Conservation (phyloP, 2,797 vertebrate genomes). For the Novumbra hubbsi region DNA sequence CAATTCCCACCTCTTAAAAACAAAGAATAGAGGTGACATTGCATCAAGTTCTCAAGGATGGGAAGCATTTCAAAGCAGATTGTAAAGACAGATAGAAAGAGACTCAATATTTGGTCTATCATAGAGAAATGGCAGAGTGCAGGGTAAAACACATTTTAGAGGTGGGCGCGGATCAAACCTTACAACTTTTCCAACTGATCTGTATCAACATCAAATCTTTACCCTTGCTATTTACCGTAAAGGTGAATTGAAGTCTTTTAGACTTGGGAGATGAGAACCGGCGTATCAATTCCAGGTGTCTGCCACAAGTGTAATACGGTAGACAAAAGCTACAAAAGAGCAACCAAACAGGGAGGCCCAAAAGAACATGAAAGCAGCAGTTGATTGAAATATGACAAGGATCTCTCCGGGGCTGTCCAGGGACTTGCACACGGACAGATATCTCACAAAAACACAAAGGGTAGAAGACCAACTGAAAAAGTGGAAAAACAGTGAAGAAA, state of each 20-base stretch:
- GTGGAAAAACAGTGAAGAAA: constrained; percentile 31
- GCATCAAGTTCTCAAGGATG: neutral
- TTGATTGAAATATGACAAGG: constrained; percentile 56
- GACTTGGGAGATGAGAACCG: constrained; percentile 16
- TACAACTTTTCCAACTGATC: constrained; percentile 8
- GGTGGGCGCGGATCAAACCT: constrained; percentile 9
- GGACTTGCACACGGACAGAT: constrained; percentile 36
- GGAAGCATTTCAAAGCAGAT: constrained; percentile 1
- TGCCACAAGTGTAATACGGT: constrained; percentile 36
- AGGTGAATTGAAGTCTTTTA: constrained; percentile 27
- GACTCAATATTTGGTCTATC: constrained; percentile 11
- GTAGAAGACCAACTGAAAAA: constrained; percentile 37
- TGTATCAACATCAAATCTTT: constrained; percentile 16
- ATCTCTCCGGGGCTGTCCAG: constrained; percentile 40
- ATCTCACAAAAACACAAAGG: constrained; percentile 46
- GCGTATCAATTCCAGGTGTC: constrained; percentile 20
- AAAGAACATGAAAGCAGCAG: constrained; percentile 39
- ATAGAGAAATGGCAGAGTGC: neutral
- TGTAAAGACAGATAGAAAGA: neutral
- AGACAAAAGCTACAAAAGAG: constrained; percentile 20
- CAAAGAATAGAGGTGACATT: neutral
- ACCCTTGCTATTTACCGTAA: constrained; percentile 19
- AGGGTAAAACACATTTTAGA: neutral
- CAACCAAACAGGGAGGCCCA: constrained; percentile 6
- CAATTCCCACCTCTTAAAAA: neutral